phyloP scores from a whole-genome alignment of 1,140 invertebrate species.

The Frieseomelitta varia region DNA sequence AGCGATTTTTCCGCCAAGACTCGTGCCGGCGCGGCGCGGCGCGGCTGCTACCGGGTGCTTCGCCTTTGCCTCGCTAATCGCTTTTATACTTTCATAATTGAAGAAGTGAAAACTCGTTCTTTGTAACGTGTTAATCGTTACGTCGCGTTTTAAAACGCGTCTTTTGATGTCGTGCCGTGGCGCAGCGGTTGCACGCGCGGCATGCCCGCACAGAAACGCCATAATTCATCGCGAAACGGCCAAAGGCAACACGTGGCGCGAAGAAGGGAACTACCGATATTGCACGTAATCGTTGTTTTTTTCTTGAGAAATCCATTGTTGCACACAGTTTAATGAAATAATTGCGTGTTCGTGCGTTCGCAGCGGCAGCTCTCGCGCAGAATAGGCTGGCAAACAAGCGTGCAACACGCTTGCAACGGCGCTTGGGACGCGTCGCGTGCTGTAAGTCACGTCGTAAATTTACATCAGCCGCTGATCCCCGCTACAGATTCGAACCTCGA shows the following conservation, averaged over 20 bases:
- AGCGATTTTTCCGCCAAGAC: not conserved
- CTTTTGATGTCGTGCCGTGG: slow-evolving; percentile 27
- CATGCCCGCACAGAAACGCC: not conserved
- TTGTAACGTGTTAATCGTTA: slow-evolving; percentile 15
- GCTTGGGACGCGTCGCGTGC: slow-evolving; percentile 29
- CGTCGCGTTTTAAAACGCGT: slow-evolving; percentile 4
- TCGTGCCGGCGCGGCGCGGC: not conserved
- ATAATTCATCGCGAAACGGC: slow-evolving; percentile 16
- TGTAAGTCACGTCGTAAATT: slow-evolving; percentile 53
- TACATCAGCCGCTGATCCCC: slow-evolving; percentile 65
- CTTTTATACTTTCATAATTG: not conserved
- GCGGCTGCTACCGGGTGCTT: not conserved
- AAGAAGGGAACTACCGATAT: not conserved
- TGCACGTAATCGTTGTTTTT: slow-evolving; percentile 17
- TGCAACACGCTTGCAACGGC: not conserved
- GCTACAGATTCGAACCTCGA: slow-evolving; percentile 69
- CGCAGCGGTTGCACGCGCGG: not conserved
- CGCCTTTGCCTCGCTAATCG: not conserved
- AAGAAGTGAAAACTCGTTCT: not conserved
- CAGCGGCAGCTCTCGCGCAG: not conserved
- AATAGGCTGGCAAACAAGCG: slow-evolving; percentile 23
- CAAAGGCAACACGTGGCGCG: not conserved
- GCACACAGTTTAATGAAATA: slow-evolving; percentile 47
- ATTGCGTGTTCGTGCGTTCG: slow-evolving; percentile 49
- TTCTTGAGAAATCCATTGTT: slow-evolving; percentile 32